Base-by-base conservation (phyloP, 2,888 invertebrate species). In the Thymelicus sylvestris region DNA sequence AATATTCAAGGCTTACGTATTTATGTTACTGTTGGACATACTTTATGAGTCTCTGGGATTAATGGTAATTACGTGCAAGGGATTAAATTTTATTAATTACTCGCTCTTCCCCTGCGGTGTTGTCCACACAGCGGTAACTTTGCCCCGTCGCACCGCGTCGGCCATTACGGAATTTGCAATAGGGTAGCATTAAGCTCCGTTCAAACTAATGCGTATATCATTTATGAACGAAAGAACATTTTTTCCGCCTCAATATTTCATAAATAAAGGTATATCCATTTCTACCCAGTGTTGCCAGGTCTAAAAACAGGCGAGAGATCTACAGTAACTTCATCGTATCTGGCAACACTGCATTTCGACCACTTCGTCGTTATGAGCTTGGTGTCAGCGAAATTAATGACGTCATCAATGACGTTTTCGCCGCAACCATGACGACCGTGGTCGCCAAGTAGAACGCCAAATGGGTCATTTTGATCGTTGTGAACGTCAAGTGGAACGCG, bases 1-100 rank as follows among this genome's bases (percentile, higher is more conserved):
- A 50, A 70, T 48, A 50, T 65, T 65, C 57, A 64, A 60, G 69
- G 65, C 64, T 70, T 70, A 65, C 64, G 65, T 64, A 64, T 70
- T 70, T 70, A 70, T 71, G 61, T 71, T 66, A 71, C 71, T 62
- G 71, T 66, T 71, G 71, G 66, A 66, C 66, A 66, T 62, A 71
- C 66, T 66, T 71, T 71, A 71, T 71, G 71, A 71, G 71, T 71
- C 62, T 71, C 66, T 55, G 71, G 71, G 66, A 71, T 71, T 71
- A 71, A 71, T 71, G 71, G 71, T 71, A 71, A 71, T 71, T 71
- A 71, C 71, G 71, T 71, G 71, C 71, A 71, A 71, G 66, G 71
- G 66, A 71, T 71, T 71, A 71, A 71, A 71, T 71, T 71, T 66
- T 71, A 71, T 71, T 71, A 71, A 71, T 71, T 71, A 71, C 65